Base-by-base conservation (phyloP, 2,888 invertebrate genomes). In the Drosophila colorata region DNA sequence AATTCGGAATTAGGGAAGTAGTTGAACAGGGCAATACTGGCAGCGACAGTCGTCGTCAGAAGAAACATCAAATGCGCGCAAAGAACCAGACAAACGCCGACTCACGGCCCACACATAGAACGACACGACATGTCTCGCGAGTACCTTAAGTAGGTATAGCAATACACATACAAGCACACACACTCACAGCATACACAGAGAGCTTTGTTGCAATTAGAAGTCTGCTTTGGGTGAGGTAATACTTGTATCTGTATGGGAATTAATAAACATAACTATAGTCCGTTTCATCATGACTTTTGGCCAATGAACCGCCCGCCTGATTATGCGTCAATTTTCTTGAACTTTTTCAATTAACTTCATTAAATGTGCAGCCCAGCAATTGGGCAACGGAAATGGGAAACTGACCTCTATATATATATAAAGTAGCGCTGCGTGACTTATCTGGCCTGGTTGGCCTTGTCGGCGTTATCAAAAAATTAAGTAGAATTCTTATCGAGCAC, bases 61-160 rank as follows among this genome's bases (percentile, higher is more conserved):
- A n/a, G 33, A 41, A 33, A 25, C 9, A 28, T 28, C 2, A 28
- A 28, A 8, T 9, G 28, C 53, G 25, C 44, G 47, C 47, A 68
- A 28, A 28, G 28, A 28, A 38, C 13, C 76, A 79, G 66, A 72
- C 84, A 66, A 69, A 69, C 80, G 67, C 69, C 77, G 72, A 79
- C 80, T 73, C 82, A 52, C 87, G 60, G 70, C 88, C 86, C 88
- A 88, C 88, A 86, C 80, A 77, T 65, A 53, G 38, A 55, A 64
- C 46, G 60, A 60, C 47, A 78, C 73, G 38, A 52, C 48, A 43
- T 31, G 78, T 69, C 69, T 48, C 40, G 43, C 47, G 20, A 47
- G 61, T 55, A 59, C 78, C 74, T 51, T 52, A 58, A 55, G 74
- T 74, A 74, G 74, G 78, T 31, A 78, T 74, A 55, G 46, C 35